These are phyloP conservation scores for Turritopsis rubra DNA, from an alignment of 30 jellyfish, hydroid and myxozoan species.

Conservation along the genomic window DNA sequence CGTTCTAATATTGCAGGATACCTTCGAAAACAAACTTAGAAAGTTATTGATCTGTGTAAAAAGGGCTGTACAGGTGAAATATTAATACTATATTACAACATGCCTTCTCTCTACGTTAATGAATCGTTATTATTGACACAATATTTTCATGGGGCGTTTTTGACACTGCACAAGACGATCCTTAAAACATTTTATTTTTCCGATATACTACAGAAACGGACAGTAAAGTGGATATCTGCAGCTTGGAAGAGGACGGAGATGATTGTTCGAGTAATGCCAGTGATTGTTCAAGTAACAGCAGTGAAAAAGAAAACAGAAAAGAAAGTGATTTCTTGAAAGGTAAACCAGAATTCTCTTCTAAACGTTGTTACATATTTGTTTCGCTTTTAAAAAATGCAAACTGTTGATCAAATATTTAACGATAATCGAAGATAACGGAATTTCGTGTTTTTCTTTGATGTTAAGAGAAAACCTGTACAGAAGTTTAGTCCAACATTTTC, in stretches of 20 bases:
- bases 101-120: no score
- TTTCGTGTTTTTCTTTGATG: no score
- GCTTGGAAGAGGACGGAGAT: slow-evolving; percentile 28
- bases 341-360: background rate
- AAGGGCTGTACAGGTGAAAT: no score
- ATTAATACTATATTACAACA: no score
- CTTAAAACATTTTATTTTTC: background rate
- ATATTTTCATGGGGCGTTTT: no score
- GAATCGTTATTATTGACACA: no score
- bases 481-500: background rate
- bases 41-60: no score
- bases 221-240: slow-evolving; percentile 19
- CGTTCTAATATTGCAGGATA: background rate
- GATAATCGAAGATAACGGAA: no score
- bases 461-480: no score
- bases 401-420: no score
- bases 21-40: no score
- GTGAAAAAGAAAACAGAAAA: slow-evolving; percentile 32
- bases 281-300: slow-evolving; percentile 28
- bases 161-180: background rate
- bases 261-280: slow-evolving; percentile 19
- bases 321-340: background rate
- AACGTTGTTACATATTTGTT: background rate
- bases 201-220: slow-evolving; percentile 20
- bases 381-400: no score